Conservation (phyloP, 2,797 vertebrate species). For the Hybognathus amarus region DNA sequence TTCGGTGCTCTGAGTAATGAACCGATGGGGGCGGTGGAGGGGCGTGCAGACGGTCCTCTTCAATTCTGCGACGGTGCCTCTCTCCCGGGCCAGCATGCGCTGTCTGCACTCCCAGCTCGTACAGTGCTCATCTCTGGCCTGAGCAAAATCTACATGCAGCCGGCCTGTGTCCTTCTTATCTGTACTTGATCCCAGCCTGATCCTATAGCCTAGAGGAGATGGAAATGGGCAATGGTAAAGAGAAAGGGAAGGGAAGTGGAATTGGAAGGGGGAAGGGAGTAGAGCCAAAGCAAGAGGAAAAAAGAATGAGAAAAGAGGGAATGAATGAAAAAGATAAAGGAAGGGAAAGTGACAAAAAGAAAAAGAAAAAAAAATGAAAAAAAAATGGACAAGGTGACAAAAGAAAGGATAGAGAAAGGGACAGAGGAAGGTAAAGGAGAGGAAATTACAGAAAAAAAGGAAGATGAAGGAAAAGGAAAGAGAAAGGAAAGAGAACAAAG, state of each 20-base stretch:
- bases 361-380: neutral
- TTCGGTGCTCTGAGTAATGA: constrained; percentile 93
- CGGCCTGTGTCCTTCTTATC: constrained; percentile 95
- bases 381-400: too few species aligned
- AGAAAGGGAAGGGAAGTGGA: neutral
- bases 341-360: neutral
- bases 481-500: neutral
- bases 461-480: neutral
- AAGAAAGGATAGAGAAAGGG: neutral
- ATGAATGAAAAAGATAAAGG: neutral
- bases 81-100: constrained; percentile 91
- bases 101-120: constrained; percentile 97
- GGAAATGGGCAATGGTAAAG: neutral
- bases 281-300: neutral
- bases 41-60: constrained; percentile 87
- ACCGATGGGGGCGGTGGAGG: constrained; percentile 92
- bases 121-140: constrained; percentile 94
- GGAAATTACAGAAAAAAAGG: neutral
- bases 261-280: neutral
- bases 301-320: neutral
- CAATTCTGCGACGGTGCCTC: constrained; percentile 88
- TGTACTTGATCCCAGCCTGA: constrained; percentile 93
- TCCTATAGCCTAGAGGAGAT: constrained; percentile 84
- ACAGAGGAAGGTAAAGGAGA: neutral
- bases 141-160: constrained; percentile 94